phyloP scores from a whole-genome alignment of 2,888 invertebrate genomes.

The Arenicola marina region DNA sequence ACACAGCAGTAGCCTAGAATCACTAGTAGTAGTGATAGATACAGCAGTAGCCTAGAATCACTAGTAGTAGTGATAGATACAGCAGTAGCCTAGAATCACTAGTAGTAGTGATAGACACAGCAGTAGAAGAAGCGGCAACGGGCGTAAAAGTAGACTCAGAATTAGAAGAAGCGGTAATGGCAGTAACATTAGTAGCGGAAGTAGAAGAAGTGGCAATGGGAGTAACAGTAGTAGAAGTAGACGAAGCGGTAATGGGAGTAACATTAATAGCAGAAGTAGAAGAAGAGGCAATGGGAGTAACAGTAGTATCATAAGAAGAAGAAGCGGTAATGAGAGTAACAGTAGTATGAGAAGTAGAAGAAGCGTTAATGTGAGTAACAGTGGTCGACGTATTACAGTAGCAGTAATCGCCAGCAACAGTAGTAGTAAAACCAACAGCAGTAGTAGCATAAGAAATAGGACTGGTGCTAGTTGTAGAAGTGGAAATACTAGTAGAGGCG shows the following conservation, averaged over 20 bases:
- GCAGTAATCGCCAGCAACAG: too few species aligned
- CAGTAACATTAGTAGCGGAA: neutral
- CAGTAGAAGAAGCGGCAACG: slow-evolving; percentile 6
- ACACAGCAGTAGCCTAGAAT: too few species aligned
- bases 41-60: too few species aligned
- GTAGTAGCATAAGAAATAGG: slow-evolving; percentile 11
- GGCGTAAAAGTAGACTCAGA: neutral
- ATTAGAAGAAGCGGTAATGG: neutral
- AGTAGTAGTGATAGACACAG: slow-evolving; percentile 8
- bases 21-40: too few species aligned
- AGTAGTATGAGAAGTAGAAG: slow-evolving; percentile 7
- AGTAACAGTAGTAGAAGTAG: slow-evolving; percentile 1
- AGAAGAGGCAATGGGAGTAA: slow-evolving; percentile 5
- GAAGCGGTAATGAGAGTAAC: slow-evolving; percentile 2
- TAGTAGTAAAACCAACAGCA: slow-evolving; percentile 1
- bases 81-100: too few species aligned
- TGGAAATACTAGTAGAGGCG: too few species aligned
- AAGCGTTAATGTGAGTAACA: neutral
- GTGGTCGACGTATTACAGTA: too few species aligned
- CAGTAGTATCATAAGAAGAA: slow-evolving; percentile 5
- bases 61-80: too few species aligned
- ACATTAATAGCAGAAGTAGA: slow-evolving; percentile 5
- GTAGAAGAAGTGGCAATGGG: neutral
- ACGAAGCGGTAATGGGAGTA: slow-evolving; percentile 4
- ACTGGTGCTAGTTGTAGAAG: slow-evolving; percentile 10